A percentile compares a stretch with the other conserved stretches of the same genome.
Conservation (phyloP, 2,888 invertebrate genomes). For the Tuberolachnus salignus region DNA sequence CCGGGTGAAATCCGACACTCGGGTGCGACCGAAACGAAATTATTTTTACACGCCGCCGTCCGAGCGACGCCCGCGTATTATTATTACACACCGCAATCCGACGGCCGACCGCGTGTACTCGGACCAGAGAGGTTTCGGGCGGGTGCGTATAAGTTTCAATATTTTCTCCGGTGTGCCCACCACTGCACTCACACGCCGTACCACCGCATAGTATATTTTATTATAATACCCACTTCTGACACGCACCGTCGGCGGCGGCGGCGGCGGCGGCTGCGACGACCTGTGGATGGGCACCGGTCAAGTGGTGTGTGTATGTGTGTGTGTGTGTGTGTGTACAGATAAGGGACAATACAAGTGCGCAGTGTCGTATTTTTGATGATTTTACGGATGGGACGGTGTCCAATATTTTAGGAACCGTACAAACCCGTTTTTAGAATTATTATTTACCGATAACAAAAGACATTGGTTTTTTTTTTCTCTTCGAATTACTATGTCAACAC, state of each 20-base stretch:
- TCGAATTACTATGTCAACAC: too few species aligned
- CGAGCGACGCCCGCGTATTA: background rate
- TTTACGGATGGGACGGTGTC: too few species aligned
- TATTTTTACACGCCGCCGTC: slow-evolving; percentile 5
- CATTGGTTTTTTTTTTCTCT: too few species aligned
- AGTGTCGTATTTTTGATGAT: too few species aligned
- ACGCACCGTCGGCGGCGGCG: slow-evolving; percentile 42
- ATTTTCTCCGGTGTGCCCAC: background rate
- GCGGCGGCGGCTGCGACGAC: slow-evolving; percentile 12
- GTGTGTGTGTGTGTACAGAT: too few species aligned
- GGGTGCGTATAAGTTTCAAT: slow-evolving; percentile 19
- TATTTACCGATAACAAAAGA: too few species aligned
- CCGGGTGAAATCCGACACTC: slow-evolving; percentile 35
- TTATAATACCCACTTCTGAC: background rate
- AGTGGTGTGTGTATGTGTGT: too few species aligned
- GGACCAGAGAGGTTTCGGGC: background rate
- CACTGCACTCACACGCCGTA: background rate
- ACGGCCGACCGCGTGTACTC: too few species aligned
- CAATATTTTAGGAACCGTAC: too few species aligned
- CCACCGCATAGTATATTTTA: background rate
- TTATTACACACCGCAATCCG: background rate
- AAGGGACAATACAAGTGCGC: too few species aligned
- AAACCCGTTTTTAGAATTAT: slow-evolving; percentile 12
- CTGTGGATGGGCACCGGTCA: too few species aligned
- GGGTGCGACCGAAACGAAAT: slow-evolving; percentile 48